Base-by-base conservation (phyloP, 2,797 vertebrate genomes). In the Enteromius fasciolatus region DNA sequence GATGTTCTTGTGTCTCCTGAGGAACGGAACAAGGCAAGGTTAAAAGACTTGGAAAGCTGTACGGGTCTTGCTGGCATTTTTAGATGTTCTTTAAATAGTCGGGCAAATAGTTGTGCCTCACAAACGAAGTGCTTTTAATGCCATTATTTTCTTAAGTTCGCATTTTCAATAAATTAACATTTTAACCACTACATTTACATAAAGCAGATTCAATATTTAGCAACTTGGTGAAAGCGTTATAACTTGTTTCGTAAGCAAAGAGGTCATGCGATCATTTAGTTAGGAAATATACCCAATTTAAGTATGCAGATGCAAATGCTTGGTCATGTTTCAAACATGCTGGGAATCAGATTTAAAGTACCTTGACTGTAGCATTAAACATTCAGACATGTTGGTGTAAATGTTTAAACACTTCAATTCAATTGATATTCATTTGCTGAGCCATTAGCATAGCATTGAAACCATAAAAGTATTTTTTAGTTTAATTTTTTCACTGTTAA, bases 1-100 rank as follows among this genome's bases (percentile, higher is more conserved):
- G 69, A 74, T 81, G 80, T 81, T 52, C 15, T 3, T 25, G 14
- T 66, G 80, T 74, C 41, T 81, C 69, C 28, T 20, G 57, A 18
- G 59, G 31, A 66, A 66, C 0, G 3, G 18, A 33, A 73, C 79
- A 73, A 74, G 80, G 67, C 28, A 14, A 28, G n/a, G 70, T 81
- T 66, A 64, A 81, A 52, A 64, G 28, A 44, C 69, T 64, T 48
- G 39, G 28, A 64, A 33, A 81, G 69, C 41, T 18, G 57, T 25
- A 63, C 8, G 14, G 18, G 18, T 39, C 41, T 31, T 17, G 25
- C 70, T 50, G 41, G 1, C 57, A 23, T 15, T 82, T 77, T 74
- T 79, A n/a, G 11, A 6, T 36, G 63, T 23, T 48, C 9, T 52
- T 78, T 52, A 46, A 31, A 74, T 15, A 52, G 17, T 57, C 31